Conservation (phyloP, 2,888 invertebrate species). For the Pristionchus fissidentatus region DNA sequence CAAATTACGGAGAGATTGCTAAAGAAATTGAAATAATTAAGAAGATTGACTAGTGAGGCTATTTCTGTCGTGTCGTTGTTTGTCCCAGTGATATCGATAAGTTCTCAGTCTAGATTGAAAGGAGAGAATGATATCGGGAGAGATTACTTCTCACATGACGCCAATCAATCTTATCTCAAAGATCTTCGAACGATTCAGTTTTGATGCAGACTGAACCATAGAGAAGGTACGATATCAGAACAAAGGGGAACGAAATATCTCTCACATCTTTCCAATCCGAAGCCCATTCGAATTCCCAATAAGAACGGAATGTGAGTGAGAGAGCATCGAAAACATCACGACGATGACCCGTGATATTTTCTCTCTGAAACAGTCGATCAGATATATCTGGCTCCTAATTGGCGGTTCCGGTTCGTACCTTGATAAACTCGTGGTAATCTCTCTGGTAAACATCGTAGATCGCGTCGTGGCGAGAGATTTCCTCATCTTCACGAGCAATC, state of each 20-base stretch:
- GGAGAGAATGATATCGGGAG: background rate
- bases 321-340: constrained; percentile 64
- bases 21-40: constrained; percentile 22
- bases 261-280: constrained; percentile 67
- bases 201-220: background rate
- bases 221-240: no score
- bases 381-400: no score
- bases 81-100: background rate
- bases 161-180: no score
- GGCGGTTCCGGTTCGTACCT: background rate
- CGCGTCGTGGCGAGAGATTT: constrained; percentile 7
- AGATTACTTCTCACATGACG: constrained; percentile 43
- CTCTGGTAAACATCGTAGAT: constrained; percentile 46
- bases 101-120: no score
- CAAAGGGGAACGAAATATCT: background rate
- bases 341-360: constrained; percentile 57
- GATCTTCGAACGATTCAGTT: constrained; percentile 19
- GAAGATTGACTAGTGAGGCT: background rate
- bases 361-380: constrained; percentile 47
- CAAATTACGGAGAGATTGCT: constrained; percentile 68
- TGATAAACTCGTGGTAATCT: constrained; percentile 3
- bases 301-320: constrained; percentile 65
- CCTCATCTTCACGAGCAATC: constrained; percentile 61
- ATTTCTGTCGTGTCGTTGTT: background rate
- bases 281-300: constrained; percentile 73